These are phyloP conservation scores for Stigmatopora nigra DNA, from an alignment of 2,113 vertebrate genomes.

Conservation along the genomic window DNA sequence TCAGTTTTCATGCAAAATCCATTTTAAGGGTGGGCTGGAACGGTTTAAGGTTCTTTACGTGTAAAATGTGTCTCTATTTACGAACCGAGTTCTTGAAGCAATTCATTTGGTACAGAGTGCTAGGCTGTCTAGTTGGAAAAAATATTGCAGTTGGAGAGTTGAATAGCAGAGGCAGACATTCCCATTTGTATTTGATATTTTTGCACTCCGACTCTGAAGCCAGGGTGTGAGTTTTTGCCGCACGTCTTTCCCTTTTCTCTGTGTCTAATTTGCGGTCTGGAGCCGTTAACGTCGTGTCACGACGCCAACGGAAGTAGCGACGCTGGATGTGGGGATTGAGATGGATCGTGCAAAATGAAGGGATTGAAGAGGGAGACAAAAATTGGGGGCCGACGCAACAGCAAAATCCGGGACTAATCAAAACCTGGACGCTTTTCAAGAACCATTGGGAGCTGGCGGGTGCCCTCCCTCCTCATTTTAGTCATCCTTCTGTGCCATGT, in stretches of 20 bases:
- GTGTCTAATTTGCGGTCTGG: conserved; percentile 19
- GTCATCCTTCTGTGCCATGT: not conserved
- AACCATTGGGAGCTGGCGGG: conserved; percentile 45
- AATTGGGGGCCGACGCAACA: not conserved
- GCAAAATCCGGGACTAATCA: conserved; percentile 40
- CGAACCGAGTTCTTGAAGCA: too few species aligned
- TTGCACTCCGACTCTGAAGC: conserved; percentile 8
- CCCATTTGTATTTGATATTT: conserved; percentile 40
- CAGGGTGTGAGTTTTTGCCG: conserved; percentile 31
- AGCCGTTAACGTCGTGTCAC: conserved; percentile 19
- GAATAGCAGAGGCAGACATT: conserved; percentile 27
- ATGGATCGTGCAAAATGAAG: conserved; percentile 8
- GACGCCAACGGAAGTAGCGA: conserved; percentile 1
- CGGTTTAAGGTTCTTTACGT: too few species aligned
- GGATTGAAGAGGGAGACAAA: conserved; percentile 13
- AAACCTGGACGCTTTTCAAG: conserved; percentile 29
- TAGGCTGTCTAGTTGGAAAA: conserved; percentile 5
- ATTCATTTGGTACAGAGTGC: too few species aligned
- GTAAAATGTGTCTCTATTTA: too few species aligned
- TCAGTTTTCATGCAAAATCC: too few species aligned
- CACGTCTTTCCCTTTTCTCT: conserved; percentile 12
- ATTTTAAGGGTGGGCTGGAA: too few species aligned
- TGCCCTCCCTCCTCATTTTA: not conserved
- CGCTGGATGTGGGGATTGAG: not conserved
- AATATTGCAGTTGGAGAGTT: conserved; percentile 43